A percentile compares a stretch with the other conserved stretches of the same genome.
These are phyloP conservation scores for Gallinago jamesoni DNA, from an alignment of 2,113 vertebrate species.

Conservation along the genomic window DNA sequence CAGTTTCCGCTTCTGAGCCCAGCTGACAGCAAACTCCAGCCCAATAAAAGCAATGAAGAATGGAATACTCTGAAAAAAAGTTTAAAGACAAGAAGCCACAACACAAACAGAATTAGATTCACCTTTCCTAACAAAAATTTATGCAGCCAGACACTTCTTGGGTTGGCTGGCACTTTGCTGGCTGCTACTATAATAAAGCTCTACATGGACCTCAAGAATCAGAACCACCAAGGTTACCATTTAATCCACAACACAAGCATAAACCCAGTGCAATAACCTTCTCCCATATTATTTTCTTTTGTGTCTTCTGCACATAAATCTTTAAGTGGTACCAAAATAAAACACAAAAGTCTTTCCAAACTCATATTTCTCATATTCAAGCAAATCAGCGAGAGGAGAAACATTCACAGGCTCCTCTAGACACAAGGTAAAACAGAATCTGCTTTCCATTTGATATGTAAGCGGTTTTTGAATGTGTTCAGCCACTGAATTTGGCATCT, in stretches of 20 bases:
- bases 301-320: neutral
- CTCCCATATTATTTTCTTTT: neutral
- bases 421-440: neutral
- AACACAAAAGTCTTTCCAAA: neutral
- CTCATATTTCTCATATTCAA: neutral
- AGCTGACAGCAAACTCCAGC: slow-evolving; percentile 82
- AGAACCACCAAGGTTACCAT: neutral
- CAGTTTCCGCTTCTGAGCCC: slow-evolving; percentile 73
- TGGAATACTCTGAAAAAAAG: slow-evolving; percentile 82
- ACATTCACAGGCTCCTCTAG: neutral
- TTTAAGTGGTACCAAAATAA: neutral
- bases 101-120: neutral
- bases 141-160: neutral
- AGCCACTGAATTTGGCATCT: slow-evolving; percentile 1
- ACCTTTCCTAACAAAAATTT: neutral
- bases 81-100: neutral
- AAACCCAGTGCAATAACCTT: neutral
- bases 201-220: neutral
- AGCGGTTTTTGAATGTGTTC: neutral
- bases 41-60: slow-evolving; percentile 86
- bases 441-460: neutral
- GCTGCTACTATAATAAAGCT: neutral
- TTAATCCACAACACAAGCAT: neutral
- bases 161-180: neutral
- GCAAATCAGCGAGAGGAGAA: neutral